A percentile compares a stretch with the other conserved stretches of the same genome.
Conservation (phyloP, 37 sponge, comb jelly and placozoan species). For the Spongia lamella region DNA sequence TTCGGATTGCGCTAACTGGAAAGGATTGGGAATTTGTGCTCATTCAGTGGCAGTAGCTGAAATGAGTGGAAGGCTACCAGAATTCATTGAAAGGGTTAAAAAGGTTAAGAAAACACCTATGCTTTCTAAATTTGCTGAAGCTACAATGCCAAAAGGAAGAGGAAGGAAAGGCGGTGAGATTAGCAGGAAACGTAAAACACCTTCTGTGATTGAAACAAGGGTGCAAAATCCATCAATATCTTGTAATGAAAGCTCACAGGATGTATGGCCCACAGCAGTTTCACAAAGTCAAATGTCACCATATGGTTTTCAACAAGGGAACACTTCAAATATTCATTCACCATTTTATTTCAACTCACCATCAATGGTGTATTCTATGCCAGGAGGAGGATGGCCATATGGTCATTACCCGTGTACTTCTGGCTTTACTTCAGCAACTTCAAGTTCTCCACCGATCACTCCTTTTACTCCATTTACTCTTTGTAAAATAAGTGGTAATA, state of each 20-base stretch:
- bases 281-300: neutral
- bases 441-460: neutral
- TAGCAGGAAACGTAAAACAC: neutral
- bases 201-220: neutral
- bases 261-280: too few species aligned
- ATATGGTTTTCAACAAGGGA: too few species aligned
- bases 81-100: neutral
- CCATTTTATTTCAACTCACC: neutral
- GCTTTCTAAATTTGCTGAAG: constrained; percentile 21
- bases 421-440: neutral
- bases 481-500: constrained; percentile 29
- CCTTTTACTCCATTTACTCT: constrained; percentile 33
- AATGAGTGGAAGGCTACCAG: neutral
- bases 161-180: constrained; percentile 28
- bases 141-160: constrained; percentile 35
- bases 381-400: neutral
- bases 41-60: constrained; percentile 33
- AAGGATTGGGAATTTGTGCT: constrained; percentile 23
- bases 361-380: neutral
- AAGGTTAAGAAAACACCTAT: constrained; percentile 24
- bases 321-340: neutral
- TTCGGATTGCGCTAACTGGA: constrained; percentile 38
- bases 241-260: neutral
- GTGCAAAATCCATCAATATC: neutral
- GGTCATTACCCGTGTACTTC: too few species aligned